Evolutionary conservation across 2,797 vertebrate genomes (phyloP).

Genomic region (Avahi laniger): DNA sequence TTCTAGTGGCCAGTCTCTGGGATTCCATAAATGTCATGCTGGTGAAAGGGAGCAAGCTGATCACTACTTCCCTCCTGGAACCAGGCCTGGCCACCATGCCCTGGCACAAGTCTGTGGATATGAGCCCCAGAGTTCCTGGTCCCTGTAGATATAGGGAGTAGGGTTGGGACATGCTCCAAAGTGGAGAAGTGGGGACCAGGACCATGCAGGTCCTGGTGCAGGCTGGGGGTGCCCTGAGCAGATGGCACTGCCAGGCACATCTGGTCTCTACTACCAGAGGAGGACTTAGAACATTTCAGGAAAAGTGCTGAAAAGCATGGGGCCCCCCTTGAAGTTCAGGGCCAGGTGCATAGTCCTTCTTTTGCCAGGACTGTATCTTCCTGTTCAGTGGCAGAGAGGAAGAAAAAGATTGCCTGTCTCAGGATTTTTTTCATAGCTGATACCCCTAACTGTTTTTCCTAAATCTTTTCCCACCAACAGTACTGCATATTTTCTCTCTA

Average conservation of each 20-base stretch:
- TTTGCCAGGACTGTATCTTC: not conserved
- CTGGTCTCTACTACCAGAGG: not conserved
- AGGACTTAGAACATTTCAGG: not conserved
- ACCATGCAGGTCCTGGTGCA: too few species aligned
- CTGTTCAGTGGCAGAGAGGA: not conserved
- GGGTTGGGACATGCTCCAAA: too few species aligned
- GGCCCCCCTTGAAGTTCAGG: not conserved
- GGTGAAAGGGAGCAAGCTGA: not conserved
- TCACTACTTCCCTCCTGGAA: not conserved
- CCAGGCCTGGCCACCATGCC: not conserved
- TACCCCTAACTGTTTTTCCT: not conserved
- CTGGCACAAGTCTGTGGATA: fast-evolving
- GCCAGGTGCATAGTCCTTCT: not conserved
- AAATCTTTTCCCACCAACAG: not conserved
- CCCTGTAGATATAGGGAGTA: not conserved
- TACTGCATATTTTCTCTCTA: not conserved
- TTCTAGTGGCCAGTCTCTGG: not conserved
- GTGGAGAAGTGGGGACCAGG: not conserved
- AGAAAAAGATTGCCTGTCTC: not conserved
- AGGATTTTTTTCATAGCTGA: not conserved
- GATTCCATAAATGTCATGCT: not conserved
- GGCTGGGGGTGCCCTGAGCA: not conserved
- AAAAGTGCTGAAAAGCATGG: not conserved
- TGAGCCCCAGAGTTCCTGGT: not conserved
- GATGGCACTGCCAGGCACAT: not conserved